Conservation (phyloP, 2,113 vertebrate genomes). For the Sinosuthora webbiana region DNA sequence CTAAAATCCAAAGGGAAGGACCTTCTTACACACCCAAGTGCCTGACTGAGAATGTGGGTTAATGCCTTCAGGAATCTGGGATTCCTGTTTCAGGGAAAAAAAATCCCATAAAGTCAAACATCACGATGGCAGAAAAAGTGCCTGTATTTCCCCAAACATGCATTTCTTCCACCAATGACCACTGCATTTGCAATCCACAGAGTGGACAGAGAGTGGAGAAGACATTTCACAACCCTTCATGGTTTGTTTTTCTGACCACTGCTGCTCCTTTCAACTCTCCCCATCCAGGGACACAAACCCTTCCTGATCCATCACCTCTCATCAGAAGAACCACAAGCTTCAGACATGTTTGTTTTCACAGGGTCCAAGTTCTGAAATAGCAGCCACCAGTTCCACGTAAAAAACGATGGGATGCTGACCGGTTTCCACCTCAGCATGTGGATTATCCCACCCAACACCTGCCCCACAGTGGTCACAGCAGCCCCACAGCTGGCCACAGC, state of each 20-base stretch:
- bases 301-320: background rate
- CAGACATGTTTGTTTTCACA: accelerated
- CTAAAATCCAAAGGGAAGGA: background rate
- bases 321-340: background rate
- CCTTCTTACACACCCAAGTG: background rate
- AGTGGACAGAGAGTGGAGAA: background rate
- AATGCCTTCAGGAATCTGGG: background rate
- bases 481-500: background rate
- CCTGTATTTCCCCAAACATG: background rate
- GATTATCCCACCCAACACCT: background rate
- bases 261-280: too few relatives aligned
- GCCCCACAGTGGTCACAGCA: background rate
- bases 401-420: accelerated
- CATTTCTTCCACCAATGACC: background rate
- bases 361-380: background rate
- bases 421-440: background rate
- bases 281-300: background rate
- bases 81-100: background rate
- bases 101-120: background rate
- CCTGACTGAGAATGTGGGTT: background rate
- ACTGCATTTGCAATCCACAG: background rate
- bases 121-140: accelerated
- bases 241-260: too few relatives aligned
- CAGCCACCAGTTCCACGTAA: accelerated
- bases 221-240: background rate